Conservation (phyloP, 2,113 vertebrate species). For the Peromyscus leucopus region DNA sequence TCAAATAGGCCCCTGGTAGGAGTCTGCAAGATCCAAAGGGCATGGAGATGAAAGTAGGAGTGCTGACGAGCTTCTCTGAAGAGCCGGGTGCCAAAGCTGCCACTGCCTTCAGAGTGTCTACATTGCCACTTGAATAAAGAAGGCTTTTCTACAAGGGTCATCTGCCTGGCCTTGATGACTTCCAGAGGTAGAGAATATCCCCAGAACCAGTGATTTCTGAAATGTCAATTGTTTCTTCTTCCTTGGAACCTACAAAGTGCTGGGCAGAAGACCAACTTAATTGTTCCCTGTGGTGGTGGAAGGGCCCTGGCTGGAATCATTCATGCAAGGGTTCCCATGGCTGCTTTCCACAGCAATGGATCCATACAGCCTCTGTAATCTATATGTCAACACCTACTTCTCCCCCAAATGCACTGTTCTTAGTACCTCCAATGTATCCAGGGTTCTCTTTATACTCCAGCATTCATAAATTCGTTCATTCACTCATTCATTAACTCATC, state of each 20-base stretch:
- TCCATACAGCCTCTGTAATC: fast-evolving
- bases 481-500: background rate
- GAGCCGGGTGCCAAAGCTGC: background rate
- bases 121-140: background rate
- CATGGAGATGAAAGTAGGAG: background rate
- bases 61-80: background rate
- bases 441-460: background rate
- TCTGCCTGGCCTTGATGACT: background rate
- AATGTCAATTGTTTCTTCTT: background rate
- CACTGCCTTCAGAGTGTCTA: too few species aligned
- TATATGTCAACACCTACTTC: background rate
- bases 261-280: background rate
- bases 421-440: background rate
- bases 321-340: too few species aligned
- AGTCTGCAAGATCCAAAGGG: background rate
- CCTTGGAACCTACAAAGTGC: background rate
- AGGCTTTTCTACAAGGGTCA: background rate
- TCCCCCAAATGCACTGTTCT: background rate
- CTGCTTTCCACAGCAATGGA: background rate
- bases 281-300: background rate
- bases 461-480: background rate
- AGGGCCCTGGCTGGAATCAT: background rate
- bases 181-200: background rate
- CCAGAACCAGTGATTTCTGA: background rate
- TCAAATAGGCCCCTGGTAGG: background rate